These are phyloP conservation scores for Caenorhabditis sulstoni DNA, from an alignment of 2,888 invertebrate species.

Conservation along the genomic window DNA sequence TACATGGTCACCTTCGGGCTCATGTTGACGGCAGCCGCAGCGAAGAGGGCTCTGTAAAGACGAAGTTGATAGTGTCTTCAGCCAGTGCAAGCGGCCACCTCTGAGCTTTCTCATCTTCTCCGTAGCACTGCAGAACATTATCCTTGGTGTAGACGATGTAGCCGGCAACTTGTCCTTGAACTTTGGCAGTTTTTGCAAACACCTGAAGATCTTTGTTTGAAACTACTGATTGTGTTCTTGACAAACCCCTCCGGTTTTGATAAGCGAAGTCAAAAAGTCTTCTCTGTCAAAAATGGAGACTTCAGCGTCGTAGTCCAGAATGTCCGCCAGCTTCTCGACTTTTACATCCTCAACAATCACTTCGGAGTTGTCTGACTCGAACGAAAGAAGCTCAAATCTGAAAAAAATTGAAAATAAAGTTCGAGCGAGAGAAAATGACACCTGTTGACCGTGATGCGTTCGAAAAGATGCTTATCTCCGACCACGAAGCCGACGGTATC, in stretches of 20 bases:
- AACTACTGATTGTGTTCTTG: neutral
- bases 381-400: constrained; percentile 64
- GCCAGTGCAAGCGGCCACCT: no score
- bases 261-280: constrained; percentile 61
- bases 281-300: constrained; percentile 66
- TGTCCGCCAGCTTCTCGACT: constrained; percentile 57
- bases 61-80: no score
- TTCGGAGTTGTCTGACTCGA: constrained; percentile 52
- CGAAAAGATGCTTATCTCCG: constrained; percentile 70
- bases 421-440: constrained; percentile 18
- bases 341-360: constrained; percentile 52
- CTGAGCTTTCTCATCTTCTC: constrained; percentile 68
- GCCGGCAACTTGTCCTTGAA: constrained; percentile 69
- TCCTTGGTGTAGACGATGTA: constrained; percentile 71
- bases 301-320: constrained; percentile 68
- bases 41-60: constrained; percentile 55
- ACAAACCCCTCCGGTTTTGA: constrained; percentile 51
- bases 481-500: constrained; percentile 77
- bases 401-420: neutral
- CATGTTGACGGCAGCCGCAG: constrained; percentile 60
- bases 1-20: constrained; percentile 55
- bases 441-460: constrained; percentile 70
- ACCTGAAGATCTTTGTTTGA: constrained; percentile 50
- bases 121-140: constrained; percentile 76
- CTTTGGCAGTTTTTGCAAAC: constrained; percentile 64